Conservation (phyloP, 2,113 vertebrate genomes). For the Perca flavescens region DNA sequence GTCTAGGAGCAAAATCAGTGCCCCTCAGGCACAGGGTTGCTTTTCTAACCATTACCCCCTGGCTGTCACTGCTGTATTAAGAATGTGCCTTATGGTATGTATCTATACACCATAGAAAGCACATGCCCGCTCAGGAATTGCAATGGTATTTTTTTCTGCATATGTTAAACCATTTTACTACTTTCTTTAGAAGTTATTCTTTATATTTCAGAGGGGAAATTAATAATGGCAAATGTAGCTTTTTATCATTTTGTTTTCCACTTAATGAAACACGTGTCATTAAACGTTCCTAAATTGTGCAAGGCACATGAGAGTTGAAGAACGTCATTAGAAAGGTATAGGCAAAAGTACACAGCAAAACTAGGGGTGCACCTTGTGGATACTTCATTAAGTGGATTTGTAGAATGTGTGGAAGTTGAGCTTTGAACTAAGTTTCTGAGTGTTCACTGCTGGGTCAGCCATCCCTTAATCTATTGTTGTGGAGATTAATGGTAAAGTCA, state of each 20-base stretch:
- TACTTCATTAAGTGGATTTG: conserved; percentile 12
- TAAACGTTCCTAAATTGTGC: not conserved
- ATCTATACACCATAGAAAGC: not conserved
- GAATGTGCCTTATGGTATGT: not conserved
- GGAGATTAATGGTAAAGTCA: not conserved
- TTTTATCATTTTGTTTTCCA: not conserved
- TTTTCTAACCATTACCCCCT: not conserved
- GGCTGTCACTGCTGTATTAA: not conserved
- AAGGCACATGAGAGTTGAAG: not conserved
- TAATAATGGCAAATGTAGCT: not conserved
- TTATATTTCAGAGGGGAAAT: not conserved
- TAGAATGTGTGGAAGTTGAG: not conserved
- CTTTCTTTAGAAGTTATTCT: not conserved
- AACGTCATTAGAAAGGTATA: not conserved
- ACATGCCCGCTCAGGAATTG: not conserved
- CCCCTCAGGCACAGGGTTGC: not conserved
- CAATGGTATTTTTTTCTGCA: not conserved
- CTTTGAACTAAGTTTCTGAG: conserved; percentile 9
- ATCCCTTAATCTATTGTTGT: conserved; percentile 5
- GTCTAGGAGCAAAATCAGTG: not conserved
- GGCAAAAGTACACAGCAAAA: not conserved
- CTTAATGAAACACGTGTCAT: not conserved
- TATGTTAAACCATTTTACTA: not conserved
- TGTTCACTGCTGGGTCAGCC: conserved; percentile 9
- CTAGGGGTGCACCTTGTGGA: not conserved